A percentile compares a stretch with the other conserved stretches of the same genome.
These are phyloP conservation scores for Phalacrocorax brasilianus DNA, from an alignment of 2,113 vertebrate species.

Conservation along the genomic window DNA sequence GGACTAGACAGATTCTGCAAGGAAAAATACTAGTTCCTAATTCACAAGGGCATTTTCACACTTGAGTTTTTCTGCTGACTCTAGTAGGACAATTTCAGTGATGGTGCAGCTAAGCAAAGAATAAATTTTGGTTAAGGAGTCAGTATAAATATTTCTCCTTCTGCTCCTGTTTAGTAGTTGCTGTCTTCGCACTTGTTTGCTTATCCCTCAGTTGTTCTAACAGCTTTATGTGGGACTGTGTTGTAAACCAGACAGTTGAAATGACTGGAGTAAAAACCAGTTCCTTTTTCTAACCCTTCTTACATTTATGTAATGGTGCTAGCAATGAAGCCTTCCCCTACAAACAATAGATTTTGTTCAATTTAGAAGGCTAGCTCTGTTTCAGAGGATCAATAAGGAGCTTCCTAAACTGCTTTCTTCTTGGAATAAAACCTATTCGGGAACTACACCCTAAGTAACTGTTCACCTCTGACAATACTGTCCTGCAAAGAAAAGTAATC, in stretches of 20 bases:
- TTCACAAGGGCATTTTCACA: not conserved
- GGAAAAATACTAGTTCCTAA: not conserved
- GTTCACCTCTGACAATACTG: not conserved
- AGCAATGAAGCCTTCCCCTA: not conserved
- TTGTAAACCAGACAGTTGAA: not conserved
- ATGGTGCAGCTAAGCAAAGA: not conserved
- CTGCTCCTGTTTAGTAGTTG: not conserved
- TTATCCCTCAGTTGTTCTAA: not conserved
- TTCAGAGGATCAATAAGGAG: not conserved
- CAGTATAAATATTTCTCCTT: not conserved
- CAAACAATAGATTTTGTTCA: not conserved
- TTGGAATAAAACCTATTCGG: not conserved
- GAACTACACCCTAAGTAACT: not conserved
- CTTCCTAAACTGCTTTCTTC: not conserved
- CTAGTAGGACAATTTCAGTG: not conserved
- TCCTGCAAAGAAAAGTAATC: not conserved
- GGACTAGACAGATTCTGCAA: not conserved
- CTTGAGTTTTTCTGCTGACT: not conserved
- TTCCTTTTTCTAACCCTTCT: not conserved
- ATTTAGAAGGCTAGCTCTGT: not conserved
- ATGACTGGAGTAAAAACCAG: not conserved
- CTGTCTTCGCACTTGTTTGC: not conserved
- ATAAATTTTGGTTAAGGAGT: not conserved
- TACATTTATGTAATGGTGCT: not conserved
- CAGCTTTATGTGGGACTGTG: not conserved